Evolutionary conservation across 1,140 invertebrate genomes (phyloP).

Genomic region (Ips typographus): DNA sequence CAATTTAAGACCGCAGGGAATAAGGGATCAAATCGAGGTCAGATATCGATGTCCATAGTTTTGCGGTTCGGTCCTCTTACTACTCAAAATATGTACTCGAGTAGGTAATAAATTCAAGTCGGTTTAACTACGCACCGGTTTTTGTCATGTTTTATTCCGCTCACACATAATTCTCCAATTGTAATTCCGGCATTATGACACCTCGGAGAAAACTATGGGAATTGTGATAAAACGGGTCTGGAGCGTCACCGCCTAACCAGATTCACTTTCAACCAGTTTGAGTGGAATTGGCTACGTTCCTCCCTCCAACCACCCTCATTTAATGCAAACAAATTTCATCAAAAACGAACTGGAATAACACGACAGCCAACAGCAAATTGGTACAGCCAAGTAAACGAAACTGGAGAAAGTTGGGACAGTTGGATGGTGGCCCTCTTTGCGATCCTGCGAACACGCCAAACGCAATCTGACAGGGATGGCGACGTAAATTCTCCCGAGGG

Average conservation of each 20-base stretch:
- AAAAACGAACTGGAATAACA: too few relatives aligned
- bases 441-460: conserved; percentile 23
- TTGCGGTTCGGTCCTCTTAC: neutral
- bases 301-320: too few relatives aligned
- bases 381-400: too few relatives aligned
- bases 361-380: too few relatives aligned
- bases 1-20: conserved; percentile 10
- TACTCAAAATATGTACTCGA: too few relatives aligned
- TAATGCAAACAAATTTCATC: too few relatives aligned
- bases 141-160: conserved; percentile 20
- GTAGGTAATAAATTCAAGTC: too few relatives aligned
- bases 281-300: neutral
- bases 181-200: conserved; percentile 31
- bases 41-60: neutral
- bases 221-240: conserved; percentile 25
- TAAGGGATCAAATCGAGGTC: neutral
- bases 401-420: neutral
- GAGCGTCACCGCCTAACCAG: neutral
- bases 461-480: conserved; percentile 30
- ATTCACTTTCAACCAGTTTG: neutral
- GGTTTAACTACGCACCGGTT: neutral
- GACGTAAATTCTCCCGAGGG: conserved; percentile 31
- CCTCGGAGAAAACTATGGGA: conserved; percentile 29
- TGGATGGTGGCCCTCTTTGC: conserved; percentile 1
- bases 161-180: conserved; percentile 32